phyloP scores from a whole-genome alignment of 2,797 vertebrate genomes.

The Bucorvus abyssinicus region DNA sequence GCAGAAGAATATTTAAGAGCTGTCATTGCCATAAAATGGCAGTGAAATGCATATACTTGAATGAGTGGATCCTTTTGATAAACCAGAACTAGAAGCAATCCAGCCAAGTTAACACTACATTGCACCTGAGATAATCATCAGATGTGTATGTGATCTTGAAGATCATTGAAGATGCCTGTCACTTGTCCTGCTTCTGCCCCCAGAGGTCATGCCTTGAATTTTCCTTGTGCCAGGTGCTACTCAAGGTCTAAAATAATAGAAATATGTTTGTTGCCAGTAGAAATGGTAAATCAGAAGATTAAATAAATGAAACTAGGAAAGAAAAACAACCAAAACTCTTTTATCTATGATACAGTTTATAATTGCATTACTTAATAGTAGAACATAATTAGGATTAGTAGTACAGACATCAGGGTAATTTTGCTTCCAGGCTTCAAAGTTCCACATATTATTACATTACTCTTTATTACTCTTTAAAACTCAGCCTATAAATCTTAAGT shows the following conservation, averaged over 20 bases:
- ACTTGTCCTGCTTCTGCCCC: background rate
- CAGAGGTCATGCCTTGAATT: background rate
- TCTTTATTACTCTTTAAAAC: background rate
- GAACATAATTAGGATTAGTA: background rate
- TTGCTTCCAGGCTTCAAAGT: background rate
- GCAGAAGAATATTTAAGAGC: background rate
- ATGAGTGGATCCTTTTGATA: background rate
- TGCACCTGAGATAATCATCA: background rate
- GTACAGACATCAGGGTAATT: background rate
- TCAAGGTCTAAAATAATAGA: background rate
- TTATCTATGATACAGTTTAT: background rate
- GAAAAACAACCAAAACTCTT: background rate
- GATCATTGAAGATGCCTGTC: background rate
- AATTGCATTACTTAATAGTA: background rate
- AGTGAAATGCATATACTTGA: background rate
- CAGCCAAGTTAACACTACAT: rapidly evolving
- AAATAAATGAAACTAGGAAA: background rate
- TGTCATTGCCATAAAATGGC: background rate
- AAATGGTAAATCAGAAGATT: background rate
- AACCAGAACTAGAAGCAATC: background rate
- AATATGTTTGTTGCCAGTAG: background rate
- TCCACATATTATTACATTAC: background rate
- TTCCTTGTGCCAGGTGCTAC: background rate
- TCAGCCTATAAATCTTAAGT: background rate
- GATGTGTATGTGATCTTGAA: background rate